phyloP scores from a whole-genome alignment of 1,140 invertebrate species.

The Euschistus heros region DNA sequence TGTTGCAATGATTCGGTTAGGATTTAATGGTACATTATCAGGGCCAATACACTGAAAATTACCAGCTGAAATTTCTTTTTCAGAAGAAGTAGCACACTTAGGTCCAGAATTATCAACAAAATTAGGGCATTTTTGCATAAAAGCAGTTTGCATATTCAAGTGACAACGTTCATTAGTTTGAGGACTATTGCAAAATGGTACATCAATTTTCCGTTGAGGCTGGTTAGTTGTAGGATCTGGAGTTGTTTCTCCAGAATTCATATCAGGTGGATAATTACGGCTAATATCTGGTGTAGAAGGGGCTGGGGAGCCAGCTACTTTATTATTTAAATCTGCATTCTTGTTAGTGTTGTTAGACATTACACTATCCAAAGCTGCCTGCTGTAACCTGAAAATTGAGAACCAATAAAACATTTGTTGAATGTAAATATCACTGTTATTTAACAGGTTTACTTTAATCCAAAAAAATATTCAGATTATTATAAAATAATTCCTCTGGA shows the following conservation, averaged over 20 bases:
- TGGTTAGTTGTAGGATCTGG: slow-evolving; percentile 13
- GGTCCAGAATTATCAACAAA: slow-evolving; percentile 20
- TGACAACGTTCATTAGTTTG: slow-evolving; percentile 23
- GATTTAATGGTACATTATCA: slow-evolving; percentile 74
- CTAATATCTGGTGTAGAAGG: slow-evolving; percentile 27
- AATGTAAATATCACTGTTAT: too few relatives aligned
- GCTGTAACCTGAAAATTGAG: slow-evolving; percentile 27
- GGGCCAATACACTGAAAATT: slow-evolving; percentile 33
- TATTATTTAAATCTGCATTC: slow-evolving; percentile 14
- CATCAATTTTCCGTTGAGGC: slow-evolving; percentile 23
- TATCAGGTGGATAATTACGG: slow-evolving; percentile 20
- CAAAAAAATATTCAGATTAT: too few relatives aligned
- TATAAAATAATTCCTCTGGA: too few relatives aligned
- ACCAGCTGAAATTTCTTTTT: slow-evolving; percentile 27
- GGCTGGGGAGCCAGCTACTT: slow-evolving; percentile 25
- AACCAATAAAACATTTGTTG: too few relatives aligned
- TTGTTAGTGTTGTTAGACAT: slow-evolving; percentile 20
- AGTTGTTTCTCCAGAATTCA: slow-evolving; percentile 13
- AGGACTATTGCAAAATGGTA: slow-evolving; percentile 25
- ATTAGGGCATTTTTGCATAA: slow-evolving; percentile 32
- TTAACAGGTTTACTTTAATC: too few relatives aligned
- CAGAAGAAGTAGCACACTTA: slow-evolving; percentile 17
- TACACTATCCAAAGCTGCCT: slow-evolving; percentile 27
- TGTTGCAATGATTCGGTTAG: slow-evolving; percentile 43
- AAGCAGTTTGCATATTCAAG: slow-evolving; percentile 24